A percentile compares a stretch with the other conserved stretches of the same genome.
Conservation (phyloP, 2,113 vertebrate genomes). For the Ictidomys tridecemlineatus region DNA sequence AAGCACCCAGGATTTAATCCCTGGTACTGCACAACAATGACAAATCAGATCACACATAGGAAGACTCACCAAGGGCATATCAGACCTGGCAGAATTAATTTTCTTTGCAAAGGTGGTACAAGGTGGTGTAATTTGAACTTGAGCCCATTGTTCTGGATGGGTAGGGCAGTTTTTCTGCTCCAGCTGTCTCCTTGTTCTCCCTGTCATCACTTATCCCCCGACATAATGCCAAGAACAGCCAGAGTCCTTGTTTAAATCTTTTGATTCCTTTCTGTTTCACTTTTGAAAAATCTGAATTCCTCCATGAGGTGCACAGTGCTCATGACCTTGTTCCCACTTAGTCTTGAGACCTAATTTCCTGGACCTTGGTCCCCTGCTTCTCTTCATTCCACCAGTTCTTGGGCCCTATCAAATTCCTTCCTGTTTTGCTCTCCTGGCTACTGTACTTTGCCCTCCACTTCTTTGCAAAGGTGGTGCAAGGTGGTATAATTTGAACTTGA, state of each 20-base stretch:
- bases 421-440: neutral
- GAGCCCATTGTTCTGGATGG: neutral
- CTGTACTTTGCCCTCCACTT: neutral
- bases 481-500: neutral
- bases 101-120: neutral
- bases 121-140: neutral
- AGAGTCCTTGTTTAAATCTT: neutral
- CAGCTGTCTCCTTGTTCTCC: neutral
- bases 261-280: neutral
- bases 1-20: no score
- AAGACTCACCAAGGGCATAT: neutral
- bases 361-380: neutral
- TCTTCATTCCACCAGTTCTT: constrained; percentile 5
- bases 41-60: neutral
- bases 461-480: neutral
- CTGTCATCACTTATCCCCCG: neutral
- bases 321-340: neutral
- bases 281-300: neutral
- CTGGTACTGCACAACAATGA: no score
- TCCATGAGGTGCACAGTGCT: neutral
- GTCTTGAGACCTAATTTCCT: neutral
- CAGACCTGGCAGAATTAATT: neutral
- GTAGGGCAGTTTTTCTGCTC: neutral
- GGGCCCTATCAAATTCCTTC: neutral
- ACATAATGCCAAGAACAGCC: neutral